Percentiles rank a stretch among this genome's conserved stretches.
These are phyloP conservation scores for Dolomedes plantarius DNA, from an alignment of 2,888 invertebrate species.

Conservation along the genomic window DNA sequence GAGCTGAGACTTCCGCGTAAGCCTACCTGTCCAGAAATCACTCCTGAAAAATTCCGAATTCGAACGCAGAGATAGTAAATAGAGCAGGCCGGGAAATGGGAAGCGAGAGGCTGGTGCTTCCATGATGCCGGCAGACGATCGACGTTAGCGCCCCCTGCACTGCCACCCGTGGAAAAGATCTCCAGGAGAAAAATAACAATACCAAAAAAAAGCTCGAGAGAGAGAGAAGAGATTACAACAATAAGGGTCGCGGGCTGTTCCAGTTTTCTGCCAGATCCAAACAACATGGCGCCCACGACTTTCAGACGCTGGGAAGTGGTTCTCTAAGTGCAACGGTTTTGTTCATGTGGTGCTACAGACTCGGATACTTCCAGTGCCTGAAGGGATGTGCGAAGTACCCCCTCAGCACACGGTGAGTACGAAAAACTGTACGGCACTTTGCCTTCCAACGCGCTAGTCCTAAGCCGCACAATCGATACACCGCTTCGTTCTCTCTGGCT, in stretches of 20 bases:
- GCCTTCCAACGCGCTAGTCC: too few relatives aligned
- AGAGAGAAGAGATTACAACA: not conserved
- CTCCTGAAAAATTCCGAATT: too few relatives aligned
- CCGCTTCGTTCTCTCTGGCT: too few relatives aligned
- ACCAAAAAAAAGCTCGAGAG: too few relatives aligned
- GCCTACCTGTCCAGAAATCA: too few relatives aligned
- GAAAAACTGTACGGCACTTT: too few relatives aligned
- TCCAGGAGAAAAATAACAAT: too few relatives aligned
- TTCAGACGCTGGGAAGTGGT: not conserved
- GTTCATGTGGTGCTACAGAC: conserved; percentile 33
- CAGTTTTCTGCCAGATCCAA: not conserved
- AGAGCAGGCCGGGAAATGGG: not conserved
- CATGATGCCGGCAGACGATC: not conserved
- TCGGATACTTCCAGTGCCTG: conserved; percentile 45
- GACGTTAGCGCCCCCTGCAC: not conserved
- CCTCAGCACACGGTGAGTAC: conserved; percentile 58
- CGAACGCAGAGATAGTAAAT: too few relatives aligned
- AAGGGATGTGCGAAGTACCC: conserved; percentile 43
- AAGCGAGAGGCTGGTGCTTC: not conserved
- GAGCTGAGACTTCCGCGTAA: not conserved
- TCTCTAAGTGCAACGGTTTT: not conserved
- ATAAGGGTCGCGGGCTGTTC: not conserved
- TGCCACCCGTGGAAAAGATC: not conserved
- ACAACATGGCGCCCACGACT: not conserved
- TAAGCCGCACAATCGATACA: too few relatives aligned